A percentile compares a stretch with the other conserved stretches of the same genome.
These are phyloP conservation scores for Eciton burchellii DNA, from an alignment of 1,140 invertebrate genomes.

Conservation along the genomic window DNA sequence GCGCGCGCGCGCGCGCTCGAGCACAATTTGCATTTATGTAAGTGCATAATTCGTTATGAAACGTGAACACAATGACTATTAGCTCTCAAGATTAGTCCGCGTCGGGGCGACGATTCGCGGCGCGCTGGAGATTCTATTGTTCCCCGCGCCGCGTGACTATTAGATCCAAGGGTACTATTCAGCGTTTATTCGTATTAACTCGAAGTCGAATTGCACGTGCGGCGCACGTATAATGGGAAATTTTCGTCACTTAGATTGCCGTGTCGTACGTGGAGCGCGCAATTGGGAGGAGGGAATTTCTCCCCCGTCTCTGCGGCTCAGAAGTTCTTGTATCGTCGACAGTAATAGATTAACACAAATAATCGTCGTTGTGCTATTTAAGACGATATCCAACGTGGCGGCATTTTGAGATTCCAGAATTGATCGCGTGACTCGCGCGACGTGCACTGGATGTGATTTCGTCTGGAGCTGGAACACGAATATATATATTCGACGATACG, in stretches of 20 bases:
- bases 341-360: not conserved
- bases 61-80: constrained; percentile 59
- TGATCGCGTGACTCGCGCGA: not conserved
- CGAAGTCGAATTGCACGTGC: constrained; percentile 35
- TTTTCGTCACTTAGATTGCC: constrained; percentile 19
- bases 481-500: too few relatives aligned
- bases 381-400: not conserved
- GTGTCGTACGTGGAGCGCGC: not conserved
- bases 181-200: constrained; percentile 56
- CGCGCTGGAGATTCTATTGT: constrained; percentile 51
- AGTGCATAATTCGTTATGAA: constrained; percentile 62
- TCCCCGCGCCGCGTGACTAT: constrained; percentile 49
- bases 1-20: constrained; percentile 6
- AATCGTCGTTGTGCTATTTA: not conserved
- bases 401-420: not conserved
- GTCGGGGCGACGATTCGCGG: constrained; percentile 50
- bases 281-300: not conserved
- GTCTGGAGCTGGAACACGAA: too few relatives aligned
- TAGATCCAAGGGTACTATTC: constrained; percentile 49
- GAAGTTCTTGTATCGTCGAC: not conserved
- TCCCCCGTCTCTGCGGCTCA: not conserved
- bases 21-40: constrained; percentile 61
- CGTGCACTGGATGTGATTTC: not conserved
- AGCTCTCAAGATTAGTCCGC: constrained; percentile 53
- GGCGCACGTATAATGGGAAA: constrained; percentile 32